Base-by-base conservation (phyloP, 2,113 vertebrate genomes). In the Hassar affinis region DNA sequence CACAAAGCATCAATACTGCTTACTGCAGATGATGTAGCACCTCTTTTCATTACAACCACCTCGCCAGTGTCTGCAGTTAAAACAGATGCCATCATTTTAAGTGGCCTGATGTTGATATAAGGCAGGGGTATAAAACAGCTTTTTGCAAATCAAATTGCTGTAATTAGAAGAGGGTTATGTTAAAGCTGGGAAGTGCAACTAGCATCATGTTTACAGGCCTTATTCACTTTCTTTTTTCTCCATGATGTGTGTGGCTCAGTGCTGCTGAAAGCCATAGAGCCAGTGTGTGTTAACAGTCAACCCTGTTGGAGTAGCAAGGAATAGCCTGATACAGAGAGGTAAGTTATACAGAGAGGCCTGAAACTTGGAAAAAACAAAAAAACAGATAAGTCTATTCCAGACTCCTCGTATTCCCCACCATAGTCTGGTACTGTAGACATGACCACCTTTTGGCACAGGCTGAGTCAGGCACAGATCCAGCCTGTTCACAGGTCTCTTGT, bases 1-100 rank as follows among this genome's bases (percentile, higher is more conserved):
- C 59, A 84, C 62, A 71, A 27, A 45, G 45, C 72, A 78, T 80
- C 81, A n/a, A 80, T 81, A 61, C 38, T 84, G 78, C 74, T 77
- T 77, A 56, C 9, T 56, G 30, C 20, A 35, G 30, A 77, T 77
- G 30, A 77, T 77, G 33, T 30, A 78, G 45, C 25, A 22, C 56
- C 27, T 33, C 59, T 78, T 81, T 51, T 47, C 27, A 3, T 47
- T 35, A 66, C 35, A 30, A 15, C 27, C 42, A 71, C 18, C 54
- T 72, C 64, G 4, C 3, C 38, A 57, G 22, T 74, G 30, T 64
- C 30, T 71, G 62, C 45, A 80, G 42, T 68, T 71, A 35, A 86
- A 81, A 81, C 25, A 57, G 71, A 78, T 78, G 47, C n/a, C 9
- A 52, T 20, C 6, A 56, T 62, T 71, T 79, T 47, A 75, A 14